Percentiles rank a stretch among this genome's conserved stretches.
phyloP scores from a whole-genome alignment of 2,888 invertebrate genomes.

The Drosophila melanosoma region DNA sequence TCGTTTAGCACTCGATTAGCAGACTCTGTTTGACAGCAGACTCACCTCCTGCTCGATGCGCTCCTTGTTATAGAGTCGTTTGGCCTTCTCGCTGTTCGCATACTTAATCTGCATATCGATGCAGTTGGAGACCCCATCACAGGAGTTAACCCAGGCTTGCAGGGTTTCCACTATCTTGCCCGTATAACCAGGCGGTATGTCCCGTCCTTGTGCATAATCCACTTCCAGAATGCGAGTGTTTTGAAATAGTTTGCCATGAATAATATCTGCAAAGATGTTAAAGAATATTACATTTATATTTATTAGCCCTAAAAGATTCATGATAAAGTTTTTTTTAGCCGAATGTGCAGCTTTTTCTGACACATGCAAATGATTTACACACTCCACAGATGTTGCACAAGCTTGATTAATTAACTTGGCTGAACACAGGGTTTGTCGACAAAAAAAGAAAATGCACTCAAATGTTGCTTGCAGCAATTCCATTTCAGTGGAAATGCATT shows the following conservation, averaged over 20 bases:
- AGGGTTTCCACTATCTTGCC: slow-evolving; percentile 92
- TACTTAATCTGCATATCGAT: slow-evolving; percentile 95
- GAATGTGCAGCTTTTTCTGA: background rate
- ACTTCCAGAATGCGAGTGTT: slow-evolving; percentile 96
- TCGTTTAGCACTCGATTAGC: background rate
- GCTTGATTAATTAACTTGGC: slow-evolving; percentile 1
- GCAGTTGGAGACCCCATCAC: slow-evolving; percentile 94
- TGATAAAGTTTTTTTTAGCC: background rate
- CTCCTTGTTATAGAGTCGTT: slow-evolving; percentile 91
- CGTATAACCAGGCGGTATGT: slow-evolving; percentile 94
- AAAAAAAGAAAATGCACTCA: slow-evolving; percentile 3
- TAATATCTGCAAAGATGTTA: slow-evolving; percentile 89
- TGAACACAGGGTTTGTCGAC: background rate
- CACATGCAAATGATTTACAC: slow-evolving; percentile 9
- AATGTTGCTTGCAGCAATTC: slow-evolving; percentile 5
- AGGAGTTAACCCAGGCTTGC: slow-evolving; percentile 95
- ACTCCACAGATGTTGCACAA: background rate
- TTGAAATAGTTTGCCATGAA: slow-evolving; percentile 98
- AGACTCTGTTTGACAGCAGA: background rate
- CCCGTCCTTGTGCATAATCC: slow-evolving; percentile 96
- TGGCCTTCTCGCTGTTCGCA: slow-evolving; percentile 94
- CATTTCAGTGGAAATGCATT: background rate
- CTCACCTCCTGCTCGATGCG: slow-evolving; percentile 94
- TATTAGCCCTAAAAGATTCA: background rate
- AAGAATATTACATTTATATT: background rate